Evolutionary conservation across 1,140 invertebrate genomes (phyloP).

Genomic region (Spodoptera litura): DNA sequence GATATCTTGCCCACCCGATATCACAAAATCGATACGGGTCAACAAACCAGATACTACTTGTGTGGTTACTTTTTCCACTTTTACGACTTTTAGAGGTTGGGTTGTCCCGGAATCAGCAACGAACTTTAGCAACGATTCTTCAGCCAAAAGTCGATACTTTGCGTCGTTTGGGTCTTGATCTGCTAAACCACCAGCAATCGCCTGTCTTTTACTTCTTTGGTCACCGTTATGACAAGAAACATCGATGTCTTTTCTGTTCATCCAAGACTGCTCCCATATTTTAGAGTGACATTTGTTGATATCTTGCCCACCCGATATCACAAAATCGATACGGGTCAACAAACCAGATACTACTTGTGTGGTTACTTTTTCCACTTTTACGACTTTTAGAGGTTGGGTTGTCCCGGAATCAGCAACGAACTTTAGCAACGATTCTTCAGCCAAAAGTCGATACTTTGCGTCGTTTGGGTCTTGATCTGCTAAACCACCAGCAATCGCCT

Average conservation of each 20-base stretch:
- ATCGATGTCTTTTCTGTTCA: too few species aligned
- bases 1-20: not conserved
- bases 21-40: slow-evolving; percentile 8
- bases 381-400: slow-evolving; percentile 34
- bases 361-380: slow-evolving; percentile 49
- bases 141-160: not conserved
- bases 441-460: slow-evolving; percentile 50
- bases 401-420: slow-evolving; percentile 42
- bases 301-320: slow-evolving; percentile 13
- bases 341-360: slow-evolving; percentile 53
- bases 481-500: not conserved
- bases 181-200: not conserved
- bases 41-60: not conserved
- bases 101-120: not conserved
- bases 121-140: slow-evolving; percentile 12
- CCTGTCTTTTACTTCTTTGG: too few species aligned
- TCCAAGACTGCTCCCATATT: not conserved
- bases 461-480: slow-evolving; percentile 33
- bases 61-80: not conserved
- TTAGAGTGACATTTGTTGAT: slow-evolving; percentile 6
- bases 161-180: not conserved
- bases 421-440: slow-evolving; percentile 57
- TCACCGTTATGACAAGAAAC: too few species aligned
- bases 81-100: not conserved
- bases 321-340: slow-evolving; percentile 52